Base-by-base conservation (phyloP, 2,888 invertebrate genomes). In the Sturmia bella region DNA sequence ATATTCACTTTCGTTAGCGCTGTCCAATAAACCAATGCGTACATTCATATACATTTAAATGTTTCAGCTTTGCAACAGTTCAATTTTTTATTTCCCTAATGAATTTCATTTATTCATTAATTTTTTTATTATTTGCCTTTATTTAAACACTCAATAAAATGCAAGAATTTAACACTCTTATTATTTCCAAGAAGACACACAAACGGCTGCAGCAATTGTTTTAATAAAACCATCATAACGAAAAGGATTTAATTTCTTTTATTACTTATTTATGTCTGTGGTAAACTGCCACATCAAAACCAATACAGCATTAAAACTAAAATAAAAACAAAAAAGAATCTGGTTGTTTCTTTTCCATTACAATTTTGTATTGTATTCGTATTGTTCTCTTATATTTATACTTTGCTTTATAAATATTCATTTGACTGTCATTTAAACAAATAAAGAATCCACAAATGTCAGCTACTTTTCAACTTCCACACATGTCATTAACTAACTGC, bases 391-490 rank as follows among this genome's bases (percentile, higher is more conserved):
- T 52, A 68, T 73, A 73, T 75, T 56, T 54, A 63, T 48, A 39
- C 21, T 78, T 78, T 75, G 27, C 70, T 82, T 79, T 82, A 82
- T 82, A 82, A 82, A 82, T 82, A 82, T 82, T 82, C 82, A 82
- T 82, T 82, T 82, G 82, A 78, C 82, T 82, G 82, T 82, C 82
- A 82, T 82, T 78, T 78, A 82, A 82, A 82, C 78, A 83, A 80
- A 80, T 80, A 83, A 83, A 83, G 83, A 80, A 83, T 77, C 80
- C 83, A 83, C 83, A 80, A 83, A 83, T 83, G 83, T 83, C 83
- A 83, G 83, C 83, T 83, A 80, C 83, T 84, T 84, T 84, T 84
- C 80, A 84, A 78, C 82, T 85, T 80, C 74, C 78, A 78, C 82
- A 83, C 85, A 85, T 83, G 83, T 83, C 85, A 84, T 84, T 83